A percentile compares a stretch with the other conserved stretches of the same genome.
These are phyloP conservation scores for Taurulus bubalis DNA, from an alignment of 2,113 vertebrate species.

Conservation along the genomic window DNA sequence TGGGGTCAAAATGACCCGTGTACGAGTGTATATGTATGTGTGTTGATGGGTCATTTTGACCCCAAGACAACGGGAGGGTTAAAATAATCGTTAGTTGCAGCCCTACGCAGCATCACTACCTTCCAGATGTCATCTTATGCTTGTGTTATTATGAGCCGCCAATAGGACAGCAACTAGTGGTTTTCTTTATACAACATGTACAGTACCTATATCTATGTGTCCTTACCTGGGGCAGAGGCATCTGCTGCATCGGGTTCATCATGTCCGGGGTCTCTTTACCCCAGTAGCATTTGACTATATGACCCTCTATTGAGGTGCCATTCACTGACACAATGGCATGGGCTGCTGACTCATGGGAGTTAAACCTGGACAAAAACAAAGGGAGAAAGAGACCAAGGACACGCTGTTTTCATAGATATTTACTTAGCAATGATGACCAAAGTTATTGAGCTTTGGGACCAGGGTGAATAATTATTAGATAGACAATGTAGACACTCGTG, in stretches of 20 bases:
- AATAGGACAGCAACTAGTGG: not conserved
- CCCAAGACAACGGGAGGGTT: no score
- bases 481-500: not conserved
- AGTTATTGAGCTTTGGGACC: not conserved
- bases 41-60: no score
- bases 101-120: not conserved
- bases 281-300: conserved; percentile 98
- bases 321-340: conserved; percentile 98
- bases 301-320: conserved; percentile 93
- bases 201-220: no score
- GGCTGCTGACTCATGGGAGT: conserved; percentile 94
- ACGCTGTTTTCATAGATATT: not conserved
- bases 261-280: conserved; percentile 97
- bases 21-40: no score
- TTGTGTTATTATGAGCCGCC: no score
- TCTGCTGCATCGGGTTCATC: conserved; percentile 92
- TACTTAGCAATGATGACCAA: not conserved
- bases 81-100: no score
- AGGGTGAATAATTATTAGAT: not conserved
- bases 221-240: conserved; percentile 83
- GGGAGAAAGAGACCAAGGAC: conserved; percentile 4
- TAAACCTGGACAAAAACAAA: conserved; percentile 87
- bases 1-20: no score
- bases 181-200: not conserved
- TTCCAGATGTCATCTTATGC: not conserved